phyloP scores from a whole-genome alignment of 2,888 invertebrate genomes.

The Lissocephala sabroskyi region DNA sequence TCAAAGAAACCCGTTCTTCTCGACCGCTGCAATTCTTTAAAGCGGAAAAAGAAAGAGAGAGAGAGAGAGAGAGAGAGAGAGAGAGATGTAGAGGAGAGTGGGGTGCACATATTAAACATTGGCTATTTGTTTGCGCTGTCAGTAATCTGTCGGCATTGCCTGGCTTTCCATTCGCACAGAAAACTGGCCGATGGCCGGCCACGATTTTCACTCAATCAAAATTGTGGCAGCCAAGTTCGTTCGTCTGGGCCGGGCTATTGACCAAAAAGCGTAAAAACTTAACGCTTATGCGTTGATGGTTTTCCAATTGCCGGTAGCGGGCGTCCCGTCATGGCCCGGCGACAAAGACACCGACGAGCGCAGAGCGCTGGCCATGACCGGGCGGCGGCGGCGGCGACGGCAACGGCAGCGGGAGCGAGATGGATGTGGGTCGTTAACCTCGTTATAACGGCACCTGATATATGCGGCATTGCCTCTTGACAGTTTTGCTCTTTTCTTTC shows the following conservation, averaged over 20 bases:
- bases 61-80: too few species aligned
- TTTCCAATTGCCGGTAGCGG: constrained; percentile 18
- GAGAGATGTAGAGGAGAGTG: too few species aligned
- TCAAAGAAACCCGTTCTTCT: constrained; percentile 26
- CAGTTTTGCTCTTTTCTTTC: constrained; percentile 8
- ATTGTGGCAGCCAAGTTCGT: constrained; percentile 1
- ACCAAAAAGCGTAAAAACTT: too few species aligned
- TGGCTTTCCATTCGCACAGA: constrained; percentile 28
- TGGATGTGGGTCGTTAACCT: constrained; percentile 65
- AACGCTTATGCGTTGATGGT: constrained; percentile 21
- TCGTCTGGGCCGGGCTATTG: background rate
- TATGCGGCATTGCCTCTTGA: constrained; percentile 10
- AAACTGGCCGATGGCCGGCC: background rate
- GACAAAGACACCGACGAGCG: background rate
- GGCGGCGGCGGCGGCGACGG: constrained; percentile 3
- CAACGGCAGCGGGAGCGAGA: constrained; percentile 18
- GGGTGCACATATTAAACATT: too few species aligned
- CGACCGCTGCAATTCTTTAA: too few species aligned
- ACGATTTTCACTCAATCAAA: constrained; percentile 40
- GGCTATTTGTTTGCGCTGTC: constrained; percentile 46
- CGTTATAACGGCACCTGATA: constrained; percentile 64
- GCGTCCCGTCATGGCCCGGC: background rate
- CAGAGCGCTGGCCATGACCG: constrained; percentile 12
- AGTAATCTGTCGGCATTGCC: constrained; percentile 42
- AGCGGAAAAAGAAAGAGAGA: too few species aligned